These are phyloP conservation scores for Callipepla californica DNA, from an alignment of 2,113 vertebrate species.

Conservation along the genomic window DNA sequence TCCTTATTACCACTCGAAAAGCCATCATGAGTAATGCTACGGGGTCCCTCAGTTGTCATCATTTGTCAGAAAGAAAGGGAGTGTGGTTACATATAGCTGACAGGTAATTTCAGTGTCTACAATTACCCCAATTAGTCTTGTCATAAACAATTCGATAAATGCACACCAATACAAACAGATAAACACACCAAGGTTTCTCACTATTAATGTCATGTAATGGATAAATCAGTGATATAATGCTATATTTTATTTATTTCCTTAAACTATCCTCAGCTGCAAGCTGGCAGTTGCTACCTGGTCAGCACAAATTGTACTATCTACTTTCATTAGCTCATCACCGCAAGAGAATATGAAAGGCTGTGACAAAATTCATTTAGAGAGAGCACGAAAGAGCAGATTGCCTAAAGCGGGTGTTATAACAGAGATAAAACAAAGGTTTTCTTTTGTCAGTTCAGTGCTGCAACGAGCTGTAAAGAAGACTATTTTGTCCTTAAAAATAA, in stretches of 20 bases:
- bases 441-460: slow-evolving; percentile 60
- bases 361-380: slow-evolving; percentile 99
- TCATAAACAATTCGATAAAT: slow-evolving; percentile 99
- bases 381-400: slow-evolving; percentile 87
- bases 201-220: slow-evolving; percentile 97
- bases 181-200: slow-evolving; percentile 90
- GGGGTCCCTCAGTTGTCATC: slow-evolving; percentile 98
- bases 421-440: slow-evolving; percentile 89
- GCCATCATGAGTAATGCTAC: slow-evolving; percentile 97
- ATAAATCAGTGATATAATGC: slow-evolving; percentile 91
- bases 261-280: slow-evolving; percentile 89
- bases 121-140: slow-evolving; percentile 99
- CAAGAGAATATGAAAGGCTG: slow-evolving; percentile 93
- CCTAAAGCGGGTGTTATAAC: slow-evolving; percentile 94
- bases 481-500: slow-evolving; percentile 73
- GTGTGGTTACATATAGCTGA: slow-evolving; percentile 97
- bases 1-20: slow-evolving; percentile 95
- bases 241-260: slow-evolving; percentile 88
- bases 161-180: slow-evolving; percentile 98
- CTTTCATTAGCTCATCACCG: slow-evolving; percentile 95
- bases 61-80: slow-evolving; percentile 96
- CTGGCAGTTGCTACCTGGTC: slow-evolving; percentile 94
- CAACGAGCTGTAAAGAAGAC: slow-evolving; percentile 58
- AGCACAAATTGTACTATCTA: slow-evolving; percentile 97
- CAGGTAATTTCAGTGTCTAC: slow-evolving; percentile 99